Evolutionary conservation across 2,888 invertebrate genomes (phyloP).

Genomic region (Eristalis tenax): DNA sequence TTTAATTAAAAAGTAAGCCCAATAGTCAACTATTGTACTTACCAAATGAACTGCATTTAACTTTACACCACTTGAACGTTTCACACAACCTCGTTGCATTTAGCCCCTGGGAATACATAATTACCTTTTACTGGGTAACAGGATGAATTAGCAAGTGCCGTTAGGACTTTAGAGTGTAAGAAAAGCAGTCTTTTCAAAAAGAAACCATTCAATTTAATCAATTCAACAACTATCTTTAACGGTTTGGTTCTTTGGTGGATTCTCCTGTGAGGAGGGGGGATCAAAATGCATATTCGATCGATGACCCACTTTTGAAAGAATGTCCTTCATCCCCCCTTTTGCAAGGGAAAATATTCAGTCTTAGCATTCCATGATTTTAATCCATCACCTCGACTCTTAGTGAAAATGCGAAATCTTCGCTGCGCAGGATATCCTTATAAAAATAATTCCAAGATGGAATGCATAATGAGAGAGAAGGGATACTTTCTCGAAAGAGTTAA

Average conservation of each 20-base stretch:
- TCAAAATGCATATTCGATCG: slow-evolving; percentile 17
- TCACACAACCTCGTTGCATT: background rate
- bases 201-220: background rate
- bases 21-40: background rate
- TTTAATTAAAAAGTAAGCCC: too few relatives aligned
- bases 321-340: background rate
- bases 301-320: slow-evolving; percentile 23
- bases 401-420: slow-evolving; percentile 4
- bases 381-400: slow-evolving; percentile 10
- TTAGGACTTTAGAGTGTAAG: background rate
- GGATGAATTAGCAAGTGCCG: background rate
- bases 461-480: slow-evolving; percentile 49
- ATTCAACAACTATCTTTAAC: background rate
- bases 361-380: slow-evolving; percentile 18
- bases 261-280: background rate
- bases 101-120: background rate
- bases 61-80: background rate
- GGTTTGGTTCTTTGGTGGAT: background rate
- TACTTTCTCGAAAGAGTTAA: slow-evolving; percentile 46
- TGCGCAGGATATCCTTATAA: slow-evolving; percentile 13
- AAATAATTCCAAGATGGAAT: slow-evolving; percentile 45
- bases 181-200: background rate
- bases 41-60: background rate
- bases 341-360: slow-evolving; percentile 6
- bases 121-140: background rate